These are phyloP conservation scores for Lemur catta DNA, from an alignment of 2,797 vertebrate genomes.

Conservation along the genomic window DNA sequence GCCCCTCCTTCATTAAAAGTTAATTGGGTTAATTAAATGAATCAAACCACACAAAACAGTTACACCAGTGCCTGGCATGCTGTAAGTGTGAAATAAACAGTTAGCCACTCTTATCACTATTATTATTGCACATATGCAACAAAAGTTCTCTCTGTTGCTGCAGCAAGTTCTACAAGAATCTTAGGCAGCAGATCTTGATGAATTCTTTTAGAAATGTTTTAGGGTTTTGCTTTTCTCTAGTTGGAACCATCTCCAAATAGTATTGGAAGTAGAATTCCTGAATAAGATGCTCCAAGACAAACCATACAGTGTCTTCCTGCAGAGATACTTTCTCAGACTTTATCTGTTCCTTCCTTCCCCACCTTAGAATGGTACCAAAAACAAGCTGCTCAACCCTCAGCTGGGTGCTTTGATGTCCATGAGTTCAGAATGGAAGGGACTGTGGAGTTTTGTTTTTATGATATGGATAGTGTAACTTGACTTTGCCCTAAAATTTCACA, in stretches of 20 bases:
- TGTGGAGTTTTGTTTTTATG: neutral
- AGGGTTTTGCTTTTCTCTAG: neutral
- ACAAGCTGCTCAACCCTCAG: neutral
- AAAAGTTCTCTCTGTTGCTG: neutral
- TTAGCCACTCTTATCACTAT: neutral
- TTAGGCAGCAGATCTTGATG: neutral
- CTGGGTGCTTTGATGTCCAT: neutral
- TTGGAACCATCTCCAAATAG: neutral
- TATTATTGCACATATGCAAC: neutral
- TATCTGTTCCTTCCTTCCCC: neutral
- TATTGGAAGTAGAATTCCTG: neutral
- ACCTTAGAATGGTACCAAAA: neutral
- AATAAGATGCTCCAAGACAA: neutral
- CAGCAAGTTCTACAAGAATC: neutral
- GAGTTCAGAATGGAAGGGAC: neutral
- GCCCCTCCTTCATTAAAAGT: neutral
- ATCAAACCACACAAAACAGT: neutral
- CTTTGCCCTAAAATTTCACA: constrained; percentile 29
- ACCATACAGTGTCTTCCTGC: neutral
- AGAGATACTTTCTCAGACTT: neutral
- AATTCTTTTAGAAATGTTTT: neutral
- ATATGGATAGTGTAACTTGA: neutral
- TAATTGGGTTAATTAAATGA: constrained; percentile 14
- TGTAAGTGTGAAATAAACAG: no score
- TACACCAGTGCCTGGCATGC: neutral